phyloP scores from a whole-genome alignment of 2,113 vertebrate genomes.

The Puffinus mauretanicus region DNA sequence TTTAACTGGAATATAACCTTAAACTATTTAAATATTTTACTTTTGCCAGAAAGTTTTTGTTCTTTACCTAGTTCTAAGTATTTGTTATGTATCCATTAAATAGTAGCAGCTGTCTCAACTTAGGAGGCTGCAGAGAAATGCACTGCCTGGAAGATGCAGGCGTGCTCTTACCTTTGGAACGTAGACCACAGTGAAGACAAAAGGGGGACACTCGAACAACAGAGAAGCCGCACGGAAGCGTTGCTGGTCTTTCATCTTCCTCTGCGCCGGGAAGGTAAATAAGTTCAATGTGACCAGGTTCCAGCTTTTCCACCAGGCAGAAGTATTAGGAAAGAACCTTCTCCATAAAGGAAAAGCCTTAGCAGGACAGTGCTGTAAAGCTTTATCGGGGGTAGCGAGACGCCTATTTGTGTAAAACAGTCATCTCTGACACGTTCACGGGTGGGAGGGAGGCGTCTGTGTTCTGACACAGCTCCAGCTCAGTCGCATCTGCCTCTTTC shows the following conservation, averaged over 20 bases:
- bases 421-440: rapidly evolving
- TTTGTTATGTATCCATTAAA: background rate
- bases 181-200: background rate
- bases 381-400: rapidly evolving
- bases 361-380: no score
- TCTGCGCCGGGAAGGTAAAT: background rate
- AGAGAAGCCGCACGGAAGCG: rapidly evolving
- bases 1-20: no score
- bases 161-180: background rate
- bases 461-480: background rate
- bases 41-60: background rate
- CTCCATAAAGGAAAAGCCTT: background rate
- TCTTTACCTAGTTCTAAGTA: background rate
- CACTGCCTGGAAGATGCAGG: background rate
- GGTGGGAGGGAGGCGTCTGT: background rate
- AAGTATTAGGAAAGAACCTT: background rate
- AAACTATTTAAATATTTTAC: no score
- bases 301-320: background rate
- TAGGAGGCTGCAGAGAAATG: no score
- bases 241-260: background rate
- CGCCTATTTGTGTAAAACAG: background rate
- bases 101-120: background rate
- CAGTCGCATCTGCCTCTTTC: background rate
- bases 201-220: background rate
- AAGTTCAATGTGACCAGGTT: rapidly evolving